Base-by-base conservation (phyloP, 2,797 vertebrate species). In the Podarcis siculus region DNA sequence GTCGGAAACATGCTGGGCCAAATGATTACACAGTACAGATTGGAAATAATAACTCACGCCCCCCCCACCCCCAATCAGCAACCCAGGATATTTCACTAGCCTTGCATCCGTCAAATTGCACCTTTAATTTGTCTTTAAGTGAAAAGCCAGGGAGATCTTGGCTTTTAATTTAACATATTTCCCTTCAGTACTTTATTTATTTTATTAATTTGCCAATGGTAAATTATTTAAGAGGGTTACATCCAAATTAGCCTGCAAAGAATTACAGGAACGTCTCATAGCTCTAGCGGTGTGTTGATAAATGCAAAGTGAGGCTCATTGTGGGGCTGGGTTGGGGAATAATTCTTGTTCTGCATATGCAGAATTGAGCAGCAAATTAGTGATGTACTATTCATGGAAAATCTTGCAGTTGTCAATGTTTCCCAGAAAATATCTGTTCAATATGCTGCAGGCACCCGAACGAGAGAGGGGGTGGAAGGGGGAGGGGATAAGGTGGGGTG, bases 171-270 rank as follows among this genome's bases (percentile, higher is more conserved):
- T 81, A 85, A 73, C 30, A 23, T 67, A 55, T 81, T 76, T 81
- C 61, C 58, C 39, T 73, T 66, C 39, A 64, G 32, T 30, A 66
- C 49, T 82, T 71, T 87, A 82, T 55, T 73, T 71, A 66, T 87
- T 85, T 89, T 85, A 88, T 84, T 81, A 37, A 89, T 89, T 89
- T 75, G 42, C 72, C 27, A 49, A 39, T 89, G 83, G 45, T 85
- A 81, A 85, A 89, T 85, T 82, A 87, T 87, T 75, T 76, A 81
- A 81, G 71, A 89, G 71, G 72, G 78, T 85, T 81, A 67, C 61
- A 67, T 66, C 32, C 71, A 88, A 88, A 88, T 88, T 78, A 88
- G 61, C 64, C 39, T 25, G 58, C 76, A 58, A 85, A 76, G 79
- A 85, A 85, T 81, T 82, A 55, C 88, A 75, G 10, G 55, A 81